A percentile compares a stretch with the other conserved stretches of the same genome.
Evolutionary conservation across 2,797 vertebrate species (phyloP).

Genomic region (Pipistrellus nathusii): DNA sequence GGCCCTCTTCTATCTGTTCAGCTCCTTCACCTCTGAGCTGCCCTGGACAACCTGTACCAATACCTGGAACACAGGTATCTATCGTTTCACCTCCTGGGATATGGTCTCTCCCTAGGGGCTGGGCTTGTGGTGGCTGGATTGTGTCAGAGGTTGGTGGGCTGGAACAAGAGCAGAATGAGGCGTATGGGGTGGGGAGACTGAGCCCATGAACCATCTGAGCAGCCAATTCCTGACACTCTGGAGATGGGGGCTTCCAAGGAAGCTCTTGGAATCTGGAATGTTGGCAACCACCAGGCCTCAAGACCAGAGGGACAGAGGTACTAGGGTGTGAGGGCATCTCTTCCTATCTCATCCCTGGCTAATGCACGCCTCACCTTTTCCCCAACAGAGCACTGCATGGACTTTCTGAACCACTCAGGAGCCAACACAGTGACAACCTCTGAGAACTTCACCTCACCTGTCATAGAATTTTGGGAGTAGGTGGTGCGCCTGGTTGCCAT

Average conservation of each 20-base stretch:
- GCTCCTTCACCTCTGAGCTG: slow-evolving; percentile 91
- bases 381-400: slow-evolving; percentile 86
- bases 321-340: background rate
- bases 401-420: slow-evolving; percentile 85
- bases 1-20: slow-evolving; percentile 94
- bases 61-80: slow-evolving; percentile 94
- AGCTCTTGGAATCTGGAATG: background rate
- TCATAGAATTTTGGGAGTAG: slow-evolving; percentile 94
- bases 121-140: background rate
- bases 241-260: background rate
- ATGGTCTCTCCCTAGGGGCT: background rate
- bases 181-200: too few relatives aligned
- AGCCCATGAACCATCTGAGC: background rate
- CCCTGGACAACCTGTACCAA: slow-evolving; percentile 95
- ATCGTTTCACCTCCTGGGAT: rapidly evolving
- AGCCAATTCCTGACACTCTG: background rate
- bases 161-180: too few relatives aligned
- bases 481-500: slow-evolving; percentile 76
- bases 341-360: background rate
- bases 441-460: slow-evolving; percentile 89
- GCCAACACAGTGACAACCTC: slow-evolving; percentile 77
- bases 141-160: background rate
- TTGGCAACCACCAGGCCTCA: background rate
- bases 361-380: background rate
- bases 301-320: background rate